Conservation (phyloP, 2,797 vertebrate genomes). For the Gambelia wislizenii region DNA sequence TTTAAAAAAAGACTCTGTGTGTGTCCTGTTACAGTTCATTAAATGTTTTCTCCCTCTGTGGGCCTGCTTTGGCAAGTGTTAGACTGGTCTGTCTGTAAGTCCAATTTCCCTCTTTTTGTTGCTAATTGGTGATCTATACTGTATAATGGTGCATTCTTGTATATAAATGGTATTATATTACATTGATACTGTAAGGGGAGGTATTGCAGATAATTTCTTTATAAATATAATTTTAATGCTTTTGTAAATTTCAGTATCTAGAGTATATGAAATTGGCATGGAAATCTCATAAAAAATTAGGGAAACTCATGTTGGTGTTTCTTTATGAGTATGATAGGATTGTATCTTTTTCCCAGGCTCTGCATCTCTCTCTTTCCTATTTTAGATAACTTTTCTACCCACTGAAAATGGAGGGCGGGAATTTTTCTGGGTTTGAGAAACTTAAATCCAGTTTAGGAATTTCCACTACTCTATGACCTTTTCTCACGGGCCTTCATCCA, state of each 20-base stretch:
- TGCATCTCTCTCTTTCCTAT: neutral
- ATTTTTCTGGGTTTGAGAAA: constrained; percentile 21
- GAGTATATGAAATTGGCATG: neutral
- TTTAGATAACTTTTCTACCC: neutral
- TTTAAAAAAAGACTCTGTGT: constrained; percentile 43
- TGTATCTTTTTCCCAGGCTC: neutral
- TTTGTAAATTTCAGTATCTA: constrained; percentile 59
- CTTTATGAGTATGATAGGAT: neutral
- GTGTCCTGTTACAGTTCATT: constrained; percentile 43
- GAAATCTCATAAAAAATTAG: constrained; percentile 26
- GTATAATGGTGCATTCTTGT: constrained; percentile 42
- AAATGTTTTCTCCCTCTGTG: constrained; percentile 48
- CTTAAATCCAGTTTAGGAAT: constrained; percentile 20
- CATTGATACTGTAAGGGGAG: constrained; percentile 49
- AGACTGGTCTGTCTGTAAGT: constrained; percentile 26
- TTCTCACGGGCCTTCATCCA: constrained; percentile 6
- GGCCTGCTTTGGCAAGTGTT: constrained; percentile 45
- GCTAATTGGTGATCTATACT: constrained; percentile 28
- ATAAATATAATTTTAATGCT: constrained; percentile 41
- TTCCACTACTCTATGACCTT: constrained; percentile 16
- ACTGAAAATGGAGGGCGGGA: neutral
- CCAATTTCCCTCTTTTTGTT: neutral
- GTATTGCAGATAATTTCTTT: constrained; percentile 54
- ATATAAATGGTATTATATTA: constrained; percentile 60
- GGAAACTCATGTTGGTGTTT: neutral